A percentile compares a stretch with the other conserved stretches of the same genome.
These are phyloP conservation scores for Falco columbarius DNA, from an alignment of 2,797 vertebrate genomes.

Conservation along the genomic window DNA sequence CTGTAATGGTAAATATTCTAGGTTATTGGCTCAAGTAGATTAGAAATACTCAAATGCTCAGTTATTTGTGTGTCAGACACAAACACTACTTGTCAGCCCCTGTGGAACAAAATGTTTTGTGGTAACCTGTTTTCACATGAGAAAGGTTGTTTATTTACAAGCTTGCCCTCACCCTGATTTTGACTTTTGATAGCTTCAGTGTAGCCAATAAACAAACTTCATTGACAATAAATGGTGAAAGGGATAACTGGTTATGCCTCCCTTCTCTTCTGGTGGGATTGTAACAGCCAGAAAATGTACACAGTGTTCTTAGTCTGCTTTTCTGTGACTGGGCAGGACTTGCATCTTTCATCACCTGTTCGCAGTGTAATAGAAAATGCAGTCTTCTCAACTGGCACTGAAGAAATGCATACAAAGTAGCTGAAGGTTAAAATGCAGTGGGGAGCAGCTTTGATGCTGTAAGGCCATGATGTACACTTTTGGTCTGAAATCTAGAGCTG, in stretches of 20 bases:
- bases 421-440: neutral
- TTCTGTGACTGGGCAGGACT: constrained; percentile 1
- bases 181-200: neutral
- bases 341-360: neutral
- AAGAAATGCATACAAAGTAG: neutral
- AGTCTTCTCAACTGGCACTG: neutral
- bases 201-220: neutral
- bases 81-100: neutral
- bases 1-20: neutral
- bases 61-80: neutral
- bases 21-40: neutral
- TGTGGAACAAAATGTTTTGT: neutral
- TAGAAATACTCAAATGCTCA: neutral
- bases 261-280: neutral
- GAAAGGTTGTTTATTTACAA: neutral
- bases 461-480: neutral
- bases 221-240: neutral
- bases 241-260: neutral
- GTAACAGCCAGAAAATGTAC: neutral
- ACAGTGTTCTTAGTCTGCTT: neutral
- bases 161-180: neutral
- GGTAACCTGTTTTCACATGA: neutral
- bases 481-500: neutral
- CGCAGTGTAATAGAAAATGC: neutral
- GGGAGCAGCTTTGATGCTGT: neutral